Evolutionary conservation across 2,113 vertebrate genomes (phyloP), one percentile per base, ranked within the genome.

Genomic region (rat (Rattus norvegicus)): DNA sequence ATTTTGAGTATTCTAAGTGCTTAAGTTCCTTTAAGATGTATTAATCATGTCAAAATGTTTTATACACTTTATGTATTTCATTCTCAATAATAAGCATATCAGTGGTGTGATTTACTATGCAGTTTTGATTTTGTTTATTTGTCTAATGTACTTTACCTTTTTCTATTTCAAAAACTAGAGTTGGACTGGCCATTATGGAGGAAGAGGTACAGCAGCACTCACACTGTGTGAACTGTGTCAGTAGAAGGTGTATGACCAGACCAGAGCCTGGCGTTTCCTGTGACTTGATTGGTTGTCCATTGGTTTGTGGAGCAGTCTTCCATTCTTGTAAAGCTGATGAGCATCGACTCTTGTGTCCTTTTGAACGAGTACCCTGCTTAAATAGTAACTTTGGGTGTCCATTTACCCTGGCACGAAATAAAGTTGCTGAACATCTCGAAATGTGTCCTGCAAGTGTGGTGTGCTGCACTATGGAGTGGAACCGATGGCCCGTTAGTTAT

Each of bases 401-500:
- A 0, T 99, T 99, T 97, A 98, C 98, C 84, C 96, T 99, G 97
- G 98, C 99, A 26, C 99, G 99, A 96, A 99, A 99, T 97, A 99
- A 99, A 98, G 99, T 99, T 96, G 99, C 99, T 73, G 99, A 99
- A 86, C 99, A 99, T 97, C 98, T 99, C 43, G 99, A 99, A 98
- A 97, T 99, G 86, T 99, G 99, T 97, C 99, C 99, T 28, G 99
- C 99, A 70, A 99, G 99, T 63, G 99, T 99, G 69, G 99, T 99
- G 8, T 99, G 99, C 98, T 99, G 99, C 98, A 99, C 99, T 36
- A 99, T 99, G 99, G 99, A 99, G 97, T 99, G 99, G 99, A 99
- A 99, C 94, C 99, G 99, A 95, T 99, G 99, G 99, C 99, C 99
- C 0, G 98, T 99, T 95, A 99, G 99, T 98, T 99, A 99, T 0